Base-by-base conservation (phyloP, 2,888 invertebrate genomes). In the Agonopterix subpropinquella region DNA sequence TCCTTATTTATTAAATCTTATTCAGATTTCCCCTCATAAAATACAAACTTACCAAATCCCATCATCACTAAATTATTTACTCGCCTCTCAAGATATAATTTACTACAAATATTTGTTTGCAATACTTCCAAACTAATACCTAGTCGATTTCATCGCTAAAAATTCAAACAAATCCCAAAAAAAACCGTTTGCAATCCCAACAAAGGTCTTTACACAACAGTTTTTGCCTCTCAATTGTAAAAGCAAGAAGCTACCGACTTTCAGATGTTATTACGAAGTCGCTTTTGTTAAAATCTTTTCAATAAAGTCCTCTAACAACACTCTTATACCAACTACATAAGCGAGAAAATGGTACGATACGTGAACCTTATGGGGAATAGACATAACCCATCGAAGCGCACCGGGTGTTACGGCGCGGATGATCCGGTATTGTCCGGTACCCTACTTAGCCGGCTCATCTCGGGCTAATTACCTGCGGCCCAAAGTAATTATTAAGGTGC, bases 171-270 rank as follows among this genome's bases (percentile, higher is more conserved):
- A 70, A 57, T 56, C 53, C 59, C 54, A 36, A 57, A 57, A 64
- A 67, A 53, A 54, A 66, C 50, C 28, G 5, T 39, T n/a, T 62
- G 61, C 65, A 46, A 28, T 28, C 5, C 28, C 28, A 28, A 28
- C 28, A 28, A 28, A 28, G 28, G 28, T 28, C 28, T 39, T 59
- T 70, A 67, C 59, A 55, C n/a, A 59, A 13, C 55, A 53, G 52
- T 71, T 80, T 84, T 83, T 78, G 44, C 39, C 10, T 9, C 39
- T 66, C 72, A 67, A 73, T 74, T 73, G 65, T 69, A 66, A 80
- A 81, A 81, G 83, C 82, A 80, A 84, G 85, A 86, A 87, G 86
- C 87, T 86, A 85, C 85, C 87, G 85, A 85, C 86, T 86, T 86
- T 71, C 64, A 75, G 80, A 80, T 83, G 78, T 80, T 82, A 80